Percentiles rank a stretch among this genome's conserved stretches.
Conservation (phyloP, 1,140 invertebrate genomes). For the Aricia agestis region DNA sequence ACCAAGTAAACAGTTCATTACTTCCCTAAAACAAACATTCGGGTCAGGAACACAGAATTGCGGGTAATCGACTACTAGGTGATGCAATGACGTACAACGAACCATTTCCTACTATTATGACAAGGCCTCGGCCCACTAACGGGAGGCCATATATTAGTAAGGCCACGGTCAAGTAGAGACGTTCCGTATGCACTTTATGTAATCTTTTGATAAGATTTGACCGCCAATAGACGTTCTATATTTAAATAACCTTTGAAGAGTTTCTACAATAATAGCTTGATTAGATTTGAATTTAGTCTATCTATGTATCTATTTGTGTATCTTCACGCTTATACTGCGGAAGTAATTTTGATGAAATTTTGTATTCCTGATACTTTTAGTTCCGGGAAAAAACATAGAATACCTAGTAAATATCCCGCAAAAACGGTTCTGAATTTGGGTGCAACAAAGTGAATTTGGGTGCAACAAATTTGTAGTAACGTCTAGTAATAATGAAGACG, state of each 20-base stretch:
- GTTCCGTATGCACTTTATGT: neutral
- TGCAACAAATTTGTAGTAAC: too few relatives aligned
- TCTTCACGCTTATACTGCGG: too few relatives aligned
- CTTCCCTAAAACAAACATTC: neutral
- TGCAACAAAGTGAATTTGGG: too few relatives aligned
- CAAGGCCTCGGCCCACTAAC: conserved; percentile 34
- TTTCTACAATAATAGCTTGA: neutral
- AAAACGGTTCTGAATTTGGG: too few relatives aligned
- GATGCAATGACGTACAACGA: conserved; percentile 9
- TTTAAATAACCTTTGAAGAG: conserved; percentile 10
- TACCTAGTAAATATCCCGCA: too few relatives aligned
- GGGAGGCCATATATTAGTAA: conserved; percentile 12
- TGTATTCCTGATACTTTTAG: too few relatives aligned
- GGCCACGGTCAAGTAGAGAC: conserved; percentile 17
- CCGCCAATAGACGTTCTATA: neutral
- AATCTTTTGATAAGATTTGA: conserved; percentile 9
- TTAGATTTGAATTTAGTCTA: too few relatives aligned
- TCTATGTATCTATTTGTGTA: too few relatives aligned
- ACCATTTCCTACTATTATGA: conserved; percentile 26
- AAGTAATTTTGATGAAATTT: too few relatives aligned
- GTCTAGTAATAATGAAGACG: too few relatives aligned
- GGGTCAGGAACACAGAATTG: neutral
- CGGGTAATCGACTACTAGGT: neutral
- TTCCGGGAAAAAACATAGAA: too few relatives aligned
- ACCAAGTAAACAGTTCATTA: too few relatives aligned